Percentiles rank a stretch among this genome's conserved stretches.
These are phyloP conservation scores for Theonella swinhoei DNA, from an alignment of 37 sponge, comb jelly and placozoan genomes.

Conservation along the genomic window DNA sequence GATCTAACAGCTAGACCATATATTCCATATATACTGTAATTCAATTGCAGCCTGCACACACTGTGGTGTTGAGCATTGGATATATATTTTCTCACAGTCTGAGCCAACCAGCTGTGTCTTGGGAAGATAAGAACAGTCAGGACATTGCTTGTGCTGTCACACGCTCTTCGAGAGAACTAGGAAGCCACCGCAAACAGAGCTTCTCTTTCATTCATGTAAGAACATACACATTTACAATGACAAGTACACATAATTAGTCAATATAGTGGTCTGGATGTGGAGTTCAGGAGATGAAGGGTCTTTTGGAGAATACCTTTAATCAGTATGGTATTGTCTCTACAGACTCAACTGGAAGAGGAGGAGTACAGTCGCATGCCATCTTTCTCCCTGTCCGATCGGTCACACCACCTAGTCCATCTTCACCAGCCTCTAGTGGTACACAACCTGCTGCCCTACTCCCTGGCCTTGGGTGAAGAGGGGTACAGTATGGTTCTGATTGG, in stretches of 20 bases:
- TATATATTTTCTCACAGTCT: background rate
- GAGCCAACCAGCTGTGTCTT: background rate
- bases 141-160: background rate
- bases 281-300: too few species aligned
- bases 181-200: background rate
- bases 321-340: too few species aligned
- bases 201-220: background rate
- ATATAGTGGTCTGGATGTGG: too few species aligned
- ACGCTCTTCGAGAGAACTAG: background rate
- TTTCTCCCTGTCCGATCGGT: background rate
- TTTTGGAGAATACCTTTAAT: too few species aligned
- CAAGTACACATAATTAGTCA: too few species aligned
- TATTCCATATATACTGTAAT: too few species aligned
- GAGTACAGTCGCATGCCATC: constrained; percentile 5
- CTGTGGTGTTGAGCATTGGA: too few species aligned
- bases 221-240: too few species aligned
- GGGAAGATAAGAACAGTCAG: background rate
- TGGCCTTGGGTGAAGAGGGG: constrained; percentile 3
- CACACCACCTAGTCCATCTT: constrained; percentile 54
- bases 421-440: constrained; percentile 56
- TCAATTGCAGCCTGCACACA: too few species aligned
- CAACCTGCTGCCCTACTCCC: constrained; percentile 60
- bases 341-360: background rate
- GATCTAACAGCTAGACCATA: too few species aligned
- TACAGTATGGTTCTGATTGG: background rate